Evolutionary conservation across 2,113 vertebrate genomes (phyloP).

Genomic region (Gavia stellata): DNA sequence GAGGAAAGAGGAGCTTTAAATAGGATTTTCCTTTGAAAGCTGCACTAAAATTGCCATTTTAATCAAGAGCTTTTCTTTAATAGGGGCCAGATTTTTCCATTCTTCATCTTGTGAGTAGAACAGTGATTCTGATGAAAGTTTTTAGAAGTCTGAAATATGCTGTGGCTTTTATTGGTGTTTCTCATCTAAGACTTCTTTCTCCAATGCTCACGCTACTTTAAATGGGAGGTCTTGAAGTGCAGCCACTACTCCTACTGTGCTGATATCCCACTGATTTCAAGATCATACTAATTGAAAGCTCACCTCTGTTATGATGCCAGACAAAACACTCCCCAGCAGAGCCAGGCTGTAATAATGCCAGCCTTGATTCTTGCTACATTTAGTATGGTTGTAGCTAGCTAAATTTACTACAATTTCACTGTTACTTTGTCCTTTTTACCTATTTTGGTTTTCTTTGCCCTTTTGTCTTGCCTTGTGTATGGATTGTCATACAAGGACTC

Average conservation of each 20-base stretch:
- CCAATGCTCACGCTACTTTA: background rate
- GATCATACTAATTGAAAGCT: constrained; percentile 13
- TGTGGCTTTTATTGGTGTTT: background rate
- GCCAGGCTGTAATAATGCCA: background rate
- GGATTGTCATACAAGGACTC: background rate
- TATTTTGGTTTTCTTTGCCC: background rate
- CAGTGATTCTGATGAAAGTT: background rate
- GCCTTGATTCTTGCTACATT: background rate
- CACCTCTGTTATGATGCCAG: background rate
- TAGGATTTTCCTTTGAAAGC: background rate
- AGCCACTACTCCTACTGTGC: background rate
- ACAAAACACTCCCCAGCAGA: background rate
- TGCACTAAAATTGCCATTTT: background rate
- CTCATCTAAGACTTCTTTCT: background rate
- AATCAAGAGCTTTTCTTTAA: background rate
- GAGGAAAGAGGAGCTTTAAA: constrained; percentile 8
- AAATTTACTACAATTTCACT: background rate
- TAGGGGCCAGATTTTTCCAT: background rate
- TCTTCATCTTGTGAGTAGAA: background rate
- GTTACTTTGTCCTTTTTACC: background rate
- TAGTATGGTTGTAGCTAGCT: background rate
- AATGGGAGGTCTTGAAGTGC: background rate
- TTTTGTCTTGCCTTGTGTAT: background rate
- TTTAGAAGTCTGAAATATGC: background rate
- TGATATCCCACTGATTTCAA: background rate